Conservation (phyloP, 2,113 vertebrate genomes). For the Guaruba guarouba region DNA sequence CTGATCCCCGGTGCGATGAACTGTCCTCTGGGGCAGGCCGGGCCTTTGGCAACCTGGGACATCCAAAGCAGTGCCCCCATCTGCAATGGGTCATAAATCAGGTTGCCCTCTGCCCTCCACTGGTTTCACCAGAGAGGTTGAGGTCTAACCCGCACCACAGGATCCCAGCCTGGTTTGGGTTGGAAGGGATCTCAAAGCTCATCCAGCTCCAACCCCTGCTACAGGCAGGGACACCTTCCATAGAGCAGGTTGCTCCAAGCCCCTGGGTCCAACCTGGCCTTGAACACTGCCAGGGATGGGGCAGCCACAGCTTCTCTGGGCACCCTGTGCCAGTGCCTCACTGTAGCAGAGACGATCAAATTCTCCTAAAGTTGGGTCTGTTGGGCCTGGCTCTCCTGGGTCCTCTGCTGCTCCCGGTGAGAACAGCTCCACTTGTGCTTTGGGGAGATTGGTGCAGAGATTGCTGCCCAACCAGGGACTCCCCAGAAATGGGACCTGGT, state of each 20-base stretch:
- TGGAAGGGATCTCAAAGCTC: background rate
- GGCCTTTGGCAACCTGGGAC: background rate
- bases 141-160: background rate
- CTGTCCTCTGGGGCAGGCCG: fast-evolving
- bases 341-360: background rate
- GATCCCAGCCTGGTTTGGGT: background rate
- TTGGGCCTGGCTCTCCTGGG: background rate
- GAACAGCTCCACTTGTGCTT: background rate
- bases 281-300: background rate
- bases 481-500: background rate
- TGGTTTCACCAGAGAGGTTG: background rate
- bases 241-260: background rate
- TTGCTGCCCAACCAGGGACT: background rate
- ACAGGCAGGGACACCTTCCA: background rate
- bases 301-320: background rate
- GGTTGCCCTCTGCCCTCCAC: background rate
- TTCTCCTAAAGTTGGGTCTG: background rate
- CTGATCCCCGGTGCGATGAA: background rate
- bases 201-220: background rate
- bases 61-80: background rate
- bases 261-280: background rate
- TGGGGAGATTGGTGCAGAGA: background rate
- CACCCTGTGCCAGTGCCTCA: background rate
- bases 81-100: background rate
- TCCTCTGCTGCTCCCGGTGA: background rate